Base-by-base conservation (phyloP, 2,888 invertebrate species). In the Cryptosula pallasiana region DNA sequence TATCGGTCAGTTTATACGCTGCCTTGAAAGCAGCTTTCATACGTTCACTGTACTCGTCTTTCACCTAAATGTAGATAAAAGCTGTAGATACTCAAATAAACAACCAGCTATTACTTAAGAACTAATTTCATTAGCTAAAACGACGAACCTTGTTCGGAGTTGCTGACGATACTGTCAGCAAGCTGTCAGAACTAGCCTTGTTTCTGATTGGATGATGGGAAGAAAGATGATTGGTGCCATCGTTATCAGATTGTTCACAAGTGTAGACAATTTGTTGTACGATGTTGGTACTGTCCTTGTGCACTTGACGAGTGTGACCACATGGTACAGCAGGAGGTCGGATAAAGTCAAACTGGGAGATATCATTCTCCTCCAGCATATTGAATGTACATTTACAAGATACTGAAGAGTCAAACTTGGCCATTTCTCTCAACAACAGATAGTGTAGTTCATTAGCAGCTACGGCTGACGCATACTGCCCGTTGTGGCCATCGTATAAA, bases 401-500 rank as follows among this genome's bases (percentile, higher is more conserved):
- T 13, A 79, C 80, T 36, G 76, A 76, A 0, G 81, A 79, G 72
- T 83, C 82, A 77, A 83, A 83, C 71, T 81, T 81, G 29, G 77
- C 73, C 78, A 83, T 78, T 73, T 83, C 81, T 55, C 78, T 76
- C 16, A 83, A 75, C 20, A 83, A 74, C 23, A 80, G 75, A 72
- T 78, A 78, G 73, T 83, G 83, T 3, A 83, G 73, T 72, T 83
- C 80, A 63, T 77, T 77, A 2, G 82, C 79, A 0, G 82, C 81
- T 16, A 81, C 76, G 70, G 81, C 79, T 0, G 83, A 81, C 55
- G 83, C 81, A 75, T 79, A 80, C 55, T 76, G 71, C 1, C 83
- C 83, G 76, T 82, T 79, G 72, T 83, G 79, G 1, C 83, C 83
- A 74, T 82, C 82, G 75, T 80, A 83, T 2, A 83, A 35, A 0